Evolutionary conservation across 2,888 invertebrate genomes (phyloP).

Genomic region (Empis livida): DNA sequence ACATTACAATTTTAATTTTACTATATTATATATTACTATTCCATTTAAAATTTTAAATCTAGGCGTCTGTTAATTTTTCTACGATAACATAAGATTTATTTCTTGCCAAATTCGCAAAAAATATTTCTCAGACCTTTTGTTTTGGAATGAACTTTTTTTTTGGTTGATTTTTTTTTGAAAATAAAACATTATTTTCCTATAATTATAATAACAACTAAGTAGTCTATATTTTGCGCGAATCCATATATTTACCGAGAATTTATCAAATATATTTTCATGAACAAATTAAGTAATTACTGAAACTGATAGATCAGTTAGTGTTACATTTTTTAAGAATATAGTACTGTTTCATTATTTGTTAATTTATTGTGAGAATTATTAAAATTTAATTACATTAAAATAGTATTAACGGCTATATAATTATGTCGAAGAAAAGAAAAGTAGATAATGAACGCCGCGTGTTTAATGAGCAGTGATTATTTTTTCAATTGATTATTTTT

Average conservation of each 20-base stretch:
- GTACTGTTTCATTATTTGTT: too few relatives aligned
- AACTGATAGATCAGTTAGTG: too few relatives aligned
- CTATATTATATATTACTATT: background rate
- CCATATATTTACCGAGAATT: too few relatives aligned
- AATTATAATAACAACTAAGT: too few relatives aligned
- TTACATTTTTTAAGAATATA: too few relatives aligned
- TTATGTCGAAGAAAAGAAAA: background rate
- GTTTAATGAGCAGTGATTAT: background rate
- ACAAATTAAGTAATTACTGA: too few relatives aligned
- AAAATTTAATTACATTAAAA: too few relatives aligned
- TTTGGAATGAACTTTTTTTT: too few relatives aligned
- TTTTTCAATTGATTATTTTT: conserved; percentile 1
- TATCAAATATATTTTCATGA: too few relatives aligned
- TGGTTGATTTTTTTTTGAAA: background rate
- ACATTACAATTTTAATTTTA: background rate
- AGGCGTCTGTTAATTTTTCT: background rate
- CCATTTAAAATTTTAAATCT: background rate
- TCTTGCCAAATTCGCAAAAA: background rate
- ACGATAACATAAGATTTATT: background rate
- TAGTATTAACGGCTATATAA: too few relatives aligned
- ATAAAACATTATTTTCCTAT: background rate
- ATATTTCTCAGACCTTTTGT: background rate
- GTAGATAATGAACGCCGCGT: background rate
- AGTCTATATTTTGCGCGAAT: too few relatives aligned
- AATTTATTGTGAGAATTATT: too few relatives aligned